Base-by-base conservation (phyloP, 2,113 vertebrate genomes). In the Hystrix brachyura region DNA sequence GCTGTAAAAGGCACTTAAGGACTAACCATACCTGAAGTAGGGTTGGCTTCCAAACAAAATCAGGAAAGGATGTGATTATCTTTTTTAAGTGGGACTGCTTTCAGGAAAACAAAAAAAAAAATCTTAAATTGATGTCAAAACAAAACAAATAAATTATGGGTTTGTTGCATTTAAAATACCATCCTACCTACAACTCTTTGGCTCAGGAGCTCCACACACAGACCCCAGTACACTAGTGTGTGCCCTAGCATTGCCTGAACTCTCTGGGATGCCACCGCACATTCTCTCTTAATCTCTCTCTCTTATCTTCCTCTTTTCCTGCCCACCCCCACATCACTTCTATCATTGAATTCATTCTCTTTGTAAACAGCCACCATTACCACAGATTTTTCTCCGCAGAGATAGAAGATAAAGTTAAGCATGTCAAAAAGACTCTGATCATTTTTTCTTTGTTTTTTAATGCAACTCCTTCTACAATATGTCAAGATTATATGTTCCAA, bases 41-140 rank as follows among this genome's bases (percentile, higher is more conserved):
- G 13, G 25, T 60, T 69, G 64, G 43, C 67, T 95, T 74, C 65
- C 48, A 53, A 90, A 93, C 86, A 8, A 17, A 94, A 83, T 34
- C 69, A 90, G 23, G 29, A 69, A 89, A 84, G 13, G 46, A 53
- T 38, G 19, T 74, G 43, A 53, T 74, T 60, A 19, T 67, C 59
- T 82, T 93, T 62, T 86, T 51, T 32, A 74, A 90, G 23, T 43
- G 32, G 65, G 18, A 97, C 21, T 60, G n/a, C 48, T 67, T 90
- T 64, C 17, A 51, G 25, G 59, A 65, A 94, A 90, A 86, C 59
- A 38, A 90, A 86, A 69, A 86, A 69, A 64, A 27, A 90, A 29
- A 74, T 60, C 34, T 91, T 59, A 64, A 90, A 53, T 19, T 51
- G 43, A 74, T 48, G 27, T 89, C 34, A 87, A 79, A 76, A 88